Base-by-base conservation (phyloP, 2,888 invertebrate genomes). In the Leptarthrus brevirostris region DNA sequence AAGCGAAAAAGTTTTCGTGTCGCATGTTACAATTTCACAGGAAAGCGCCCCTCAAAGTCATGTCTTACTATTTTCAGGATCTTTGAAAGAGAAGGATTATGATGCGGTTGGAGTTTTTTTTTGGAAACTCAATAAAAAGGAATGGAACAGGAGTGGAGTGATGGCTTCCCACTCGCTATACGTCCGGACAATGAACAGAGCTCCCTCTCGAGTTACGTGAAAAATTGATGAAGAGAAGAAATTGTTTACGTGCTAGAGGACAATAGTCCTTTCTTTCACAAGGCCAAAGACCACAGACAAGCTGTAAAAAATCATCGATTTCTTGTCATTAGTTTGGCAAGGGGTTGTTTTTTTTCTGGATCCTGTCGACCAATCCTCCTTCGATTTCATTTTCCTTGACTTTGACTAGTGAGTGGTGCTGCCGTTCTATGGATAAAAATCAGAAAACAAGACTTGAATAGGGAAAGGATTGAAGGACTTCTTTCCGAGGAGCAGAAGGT, bases 1-100 rank as follows among this genome's bases (percentile, higher is more conserved):
- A 66, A 66, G 47, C 49, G 44, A 49, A 66, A 47, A 66, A 66
- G 26, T 66, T 66, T 26, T 66, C 61, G 20, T 66, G 66, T 66
- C 66, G 66, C 66, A 66, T 66, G 66, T 47, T 49, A 66, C 49
- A 66, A 66, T 49, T 66, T 66, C 47, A 66, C 49, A 44, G 30
- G 47, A 26, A 66, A 66, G 49, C 49, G 8, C 49, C 47, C 44
- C 36, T 47, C 36, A 34, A n/a, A 47, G 47, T 49, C 49, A 36
- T 26, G 3, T 66, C 64, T 47, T 12, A 66, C 49, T 47, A 66
- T 44, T 66, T 64, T 66, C 66, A 36, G 61, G 34, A 36, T 61
- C 40, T 61, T 36, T 30, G 12, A 12, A 20, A 30, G 61, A 40
- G 61, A 40, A 22, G 40, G 61, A 61, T 61, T 61, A 61, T 40